These are phyloP conservation scores for Halcyon smyrnensis DNA, from an alignment of 2,797 vertebrate genomes.

Conservation along the genomic window DNA sequence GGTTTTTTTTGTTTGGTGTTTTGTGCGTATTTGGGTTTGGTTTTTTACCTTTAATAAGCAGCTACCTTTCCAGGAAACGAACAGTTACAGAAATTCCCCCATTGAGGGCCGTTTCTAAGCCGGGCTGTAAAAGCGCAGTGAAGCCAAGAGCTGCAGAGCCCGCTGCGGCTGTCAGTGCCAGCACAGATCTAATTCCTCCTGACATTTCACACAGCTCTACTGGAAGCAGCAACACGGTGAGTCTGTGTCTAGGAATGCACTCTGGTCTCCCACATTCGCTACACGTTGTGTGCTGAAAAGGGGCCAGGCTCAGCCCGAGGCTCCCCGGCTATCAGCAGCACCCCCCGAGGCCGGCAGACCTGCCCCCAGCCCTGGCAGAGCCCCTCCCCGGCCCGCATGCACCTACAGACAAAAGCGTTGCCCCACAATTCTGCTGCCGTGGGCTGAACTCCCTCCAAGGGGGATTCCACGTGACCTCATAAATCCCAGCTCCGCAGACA, in stretches of 20 bases:
- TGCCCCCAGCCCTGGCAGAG: not conserved
- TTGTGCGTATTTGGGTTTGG: too few relatives aligned
- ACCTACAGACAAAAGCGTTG: slow-evolving; percentile 38
- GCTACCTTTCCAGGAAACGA: not conserved
- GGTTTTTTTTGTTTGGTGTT: too few relatives aligned
- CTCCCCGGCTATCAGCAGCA: not conserved
- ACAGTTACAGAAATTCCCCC: not conserved
- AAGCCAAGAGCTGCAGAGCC: slow-evolving; percentile 40
- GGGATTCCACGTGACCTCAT: slow-evolving; percentile 53
- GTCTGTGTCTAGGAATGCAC: slow-evolving; percentile 81
- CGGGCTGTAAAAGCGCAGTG: not conserved
- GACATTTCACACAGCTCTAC: slow-evolving; percentile 76
- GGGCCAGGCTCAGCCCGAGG: not conserved
- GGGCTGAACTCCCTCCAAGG: slow-evolving; percentile 15
- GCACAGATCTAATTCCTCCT: slow-evolving; percentile 73
- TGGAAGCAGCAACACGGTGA: slow-evolving; percentile 73
- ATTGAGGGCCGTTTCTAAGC: not conserved
- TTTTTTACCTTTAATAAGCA: not conserved
- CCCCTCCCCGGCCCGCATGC: not conserved
- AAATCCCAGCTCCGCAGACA: slow-evolving; percentile 58
- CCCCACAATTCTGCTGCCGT: not conserved
- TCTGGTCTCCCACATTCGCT: slow-evolving; percentile 48
- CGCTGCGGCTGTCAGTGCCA: slow-evolving; percentile 12
- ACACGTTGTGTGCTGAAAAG: not conserved
- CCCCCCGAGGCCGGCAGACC: not conserved